Evolutionary conservation across 2,888 invertebrate species (phyloP), one percentile per base, ranked within the genome.

Genomic region (Cylloceria caligata): DNA sequence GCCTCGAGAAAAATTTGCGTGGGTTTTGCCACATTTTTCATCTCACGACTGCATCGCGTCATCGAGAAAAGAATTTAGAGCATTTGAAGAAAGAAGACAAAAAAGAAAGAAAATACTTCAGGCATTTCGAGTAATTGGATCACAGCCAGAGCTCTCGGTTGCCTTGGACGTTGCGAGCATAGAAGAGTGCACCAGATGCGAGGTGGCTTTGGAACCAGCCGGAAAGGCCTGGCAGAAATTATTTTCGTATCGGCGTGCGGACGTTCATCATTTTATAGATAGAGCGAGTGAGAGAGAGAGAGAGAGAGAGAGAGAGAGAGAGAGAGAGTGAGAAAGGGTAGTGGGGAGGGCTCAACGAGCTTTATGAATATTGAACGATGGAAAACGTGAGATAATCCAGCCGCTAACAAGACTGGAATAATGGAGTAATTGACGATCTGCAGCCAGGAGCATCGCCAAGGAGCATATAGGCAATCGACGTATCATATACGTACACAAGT

Each of bases 211-310:
- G 47, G 60, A 42, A 55, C 39, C 55, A 24, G n/a, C 55, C 60
- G 49, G 36, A 49, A 68, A 36, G 68, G 39, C 27, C 49, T 39
- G 68, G 47, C n/a, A 21, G 30, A 69, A 68, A 76, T 76, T 62
- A 69, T 76, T 69, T 76, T 76, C 60, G 65, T 65, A 27, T 34
- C 30, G 68, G 39, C 34, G 21, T 34, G 16, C 60, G 13, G 49
- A 69, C 39, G 60, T 69, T 76, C 60, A 62, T 62, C 27, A 30
- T 62, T 68, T 68, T 76, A 76, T 60, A 69, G 69, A 76, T 76
- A 62, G 45, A 49, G 36, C 11, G 34, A 9, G 36, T n/a, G n/a
- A n/a, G n/a, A n/a, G n/a, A n/a, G n/a, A 3, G 9, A 34, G 57
- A 7, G 6, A 0, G 2, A n/a, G 30, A 30, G 16, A 34, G 34